Conservation (phyloP, 37 sponge, comb jelly and placozoan genomes). For the Tethya wilhelma region DNA sequence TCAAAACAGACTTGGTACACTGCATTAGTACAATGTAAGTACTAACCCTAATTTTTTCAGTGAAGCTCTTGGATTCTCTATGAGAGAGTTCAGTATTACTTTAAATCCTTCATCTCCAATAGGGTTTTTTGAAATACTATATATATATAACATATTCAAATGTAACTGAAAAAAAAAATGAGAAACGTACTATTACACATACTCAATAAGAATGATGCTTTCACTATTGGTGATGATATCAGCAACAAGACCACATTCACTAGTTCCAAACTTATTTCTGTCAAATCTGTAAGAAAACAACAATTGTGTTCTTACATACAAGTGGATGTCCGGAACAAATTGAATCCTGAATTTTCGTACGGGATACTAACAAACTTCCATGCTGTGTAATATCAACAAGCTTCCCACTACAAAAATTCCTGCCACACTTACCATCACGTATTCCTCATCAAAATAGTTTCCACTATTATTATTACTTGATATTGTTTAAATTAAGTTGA, state of each 20-base stretch:
- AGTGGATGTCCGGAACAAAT: too few relatives aligned
- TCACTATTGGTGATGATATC: background rate
- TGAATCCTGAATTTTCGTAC: too few relatives aligned
- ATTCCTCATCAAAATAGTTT: too few relatives aligned
- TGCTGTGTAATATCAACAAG: too few relatives aligned
- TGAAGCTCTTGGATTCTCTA: conserved; percentile 10
- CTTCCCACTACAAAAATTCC: too few relatives aligned
- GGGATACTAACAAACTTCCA: too few relatives aligned
- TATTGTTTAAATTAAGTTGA: background rate
- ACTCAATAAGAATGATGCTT: conserved; percentile 19
- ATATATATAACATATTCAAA: background rate
- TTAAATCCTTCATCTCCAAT: conserved; percentile 46
- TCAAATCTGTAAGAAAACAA: conserved; percentile 18
- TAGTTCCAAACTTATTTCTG: conserved; percentile 9
- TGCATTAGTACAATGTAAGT: background rate
- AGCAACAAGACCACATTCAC: conserved; percentile 11
- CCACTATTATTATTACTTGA: too few relatives aligned
- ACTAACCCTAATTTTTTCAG: conserved; percentile 37
- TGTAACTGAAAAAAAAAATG: background rate
- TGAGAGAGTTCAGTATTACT: conserved; percentile 23
- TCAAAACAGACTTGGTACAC: background rate
- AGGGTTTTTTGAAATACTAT: conserved; percentile 31
- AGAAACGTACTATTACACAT: background rate
- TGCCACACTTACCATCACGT: too few relatives aligned
- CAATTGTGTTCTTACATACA: too few relatives aligned